Conservation (phyloP, 2,888 invertebrate genomes). For the Macaria notata region DNA sequence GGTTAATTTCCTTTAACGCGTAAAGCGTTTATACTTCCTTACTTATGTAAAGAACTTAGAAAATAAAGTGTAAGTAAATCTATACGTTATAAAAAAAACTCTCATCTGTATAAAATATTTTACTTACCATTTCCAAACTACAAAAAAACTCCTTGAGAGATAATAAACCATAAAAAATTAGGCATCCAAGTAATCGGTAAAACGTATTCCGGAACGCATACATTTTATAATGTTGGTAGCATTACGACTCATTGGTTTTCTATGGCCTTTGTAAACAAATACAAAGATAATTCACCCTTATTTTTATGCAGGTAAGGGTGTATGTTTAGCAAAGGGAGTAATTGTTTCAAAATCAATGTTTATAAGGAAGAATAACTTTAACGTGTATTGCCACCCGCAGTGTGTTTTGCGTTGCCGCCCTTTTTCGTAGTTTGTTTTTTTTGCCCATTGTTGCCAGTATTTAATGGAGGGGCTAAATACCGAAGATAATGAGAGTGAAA, state of each 20-base stretch:
- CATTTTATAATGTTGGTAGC: constrained; percentile 21
- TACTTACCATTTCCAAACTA: too few relatives aligned
- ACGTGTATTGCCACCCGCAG: constrained; percentile 48
- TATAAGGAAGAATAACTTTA: constrained; percentile 17
- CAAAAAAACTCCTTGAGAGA: neutral
- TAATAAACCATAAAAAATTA: constrained; percentile 22
- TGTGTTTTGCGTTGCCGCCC: constrained; percentile 48
- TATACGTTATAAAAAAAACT: too few relatives aligned
- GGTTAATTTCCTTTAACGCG: too few relatives aligned
- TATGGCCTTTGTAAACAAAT: constrained; percentile 25
- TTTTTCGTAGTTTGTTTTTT: constrained; percentile 7
- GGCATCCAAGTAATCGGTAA: constrained; percentile 7
- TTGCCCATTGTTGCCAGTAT: constrained; percentile 39
- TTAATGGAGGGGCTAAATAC: constrained; percentile 48
- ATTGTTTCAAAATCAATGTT: constrained; percentile 34
- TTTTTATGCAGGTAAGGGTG: constrained; percentile 4
- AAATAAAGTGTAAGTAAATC: too few relatives aligned
- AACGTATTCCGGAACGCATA: constrained; percentile 5
- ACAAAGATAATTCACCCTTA: constrained; percentile 15
- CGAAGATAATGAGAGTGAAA: constrained; percentile 54
- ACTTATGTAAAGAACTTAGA: too few relatives aligned
- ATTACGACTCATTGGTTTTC: constrained; percentile 27
- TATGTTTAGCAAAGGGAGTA: constrained; percentile 1
- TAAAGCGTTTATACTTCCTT: too few relatives aligned
- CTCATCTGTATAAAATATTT: too few relatives aligned